These are phyloP conservation scores for Sapayoa aenigma DNA, from an alignment of 2,113 vertebrate genomes.

Conservation along the genomic window DNA sequence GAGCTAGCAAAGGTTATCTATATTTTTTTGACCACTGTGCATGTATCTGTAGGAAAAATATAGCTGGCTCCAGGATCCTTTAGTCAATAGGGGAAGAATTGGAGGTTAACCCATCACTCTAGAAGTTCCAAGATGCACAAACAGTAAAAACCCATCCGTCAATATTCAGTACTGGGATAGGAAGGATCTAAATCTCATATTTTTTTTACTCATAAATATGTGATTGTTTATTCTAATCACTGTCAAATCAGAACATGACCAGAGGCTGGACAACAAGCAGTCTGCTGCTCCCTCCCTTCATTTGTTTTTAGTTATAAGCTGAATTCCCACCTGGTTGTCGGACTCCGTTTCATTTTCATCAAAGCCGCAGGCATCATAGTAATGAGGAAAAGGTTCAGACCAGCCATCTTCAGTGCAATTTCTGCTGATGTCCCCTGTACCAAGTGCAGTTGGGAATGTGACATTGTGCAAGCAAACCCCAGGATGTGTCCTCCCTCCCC, in stretches of 20 bases:
- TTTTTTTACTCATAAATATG: neutral
- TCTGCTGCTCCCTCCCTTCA: neutral
- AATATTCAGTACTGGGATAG: neutral
- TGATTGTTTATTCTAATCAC: neutral
- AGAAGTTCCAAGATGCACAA: neutral
- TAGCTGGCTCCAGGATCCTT: neutral
- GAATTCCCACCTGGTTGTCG: constrained; percentile 71
- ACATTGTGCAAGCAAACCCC: neutral
- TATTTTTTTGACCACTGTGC: neutral
- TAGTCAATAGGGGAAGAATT: neutral
- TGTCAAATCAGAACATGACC: neutral
- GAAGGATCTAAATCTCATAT: neutral
- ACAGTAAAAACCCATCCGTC: neutral
- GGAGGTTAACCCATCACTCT: neutral
- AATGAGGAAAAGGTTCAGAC: constrained; percentile 94
- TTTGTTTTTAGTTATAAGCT: neutral
- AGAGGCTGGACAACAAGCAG: neutral
- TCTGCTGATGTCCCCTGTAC: constrained; percentile 82
- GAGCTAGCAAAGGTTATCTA: neutral
- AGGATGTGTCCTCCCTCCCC: neutral
- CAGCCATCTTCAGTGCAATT: constrained; percentile 94
- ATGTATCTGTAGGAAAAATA: neutral
- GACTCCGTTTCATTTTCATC: constrained; percentile 80
- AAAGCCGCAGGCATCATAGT: constrained; percentile 87
- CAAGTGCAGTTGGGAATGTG: constrained; percentile 1